Evolutionary conservation across 2,888 invertebrate species (phyloP), one percentile per base, ranked within the genome.

Genomic region (Ceriagrion tenellum): DNA sequence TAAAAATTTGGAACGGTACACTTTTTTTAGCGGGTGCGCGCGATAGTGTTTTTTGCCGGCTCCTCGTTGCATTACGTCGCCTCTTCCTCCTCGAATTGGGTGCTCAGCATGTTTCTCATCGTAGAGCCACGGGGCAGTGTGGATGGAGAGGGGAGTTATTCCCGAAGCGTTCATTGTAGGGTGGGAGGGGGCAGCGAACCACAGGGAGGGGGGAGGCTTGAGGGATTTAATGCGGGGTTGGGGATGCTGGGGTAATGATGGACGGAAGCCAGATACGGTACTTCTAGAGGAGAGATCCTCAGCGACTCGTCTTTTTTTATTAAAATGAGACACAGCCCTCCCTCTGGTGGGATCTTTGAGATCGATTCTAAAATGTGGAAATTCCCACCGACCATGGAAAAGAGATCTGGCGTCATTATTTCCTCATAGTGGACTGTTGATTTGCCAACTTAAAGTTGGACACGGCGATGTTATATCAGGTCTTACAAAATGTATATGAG

Each of bases 231-330:
- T 16, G 35, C 12, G 81, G 81, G 13, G 35, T 3, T 69, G 81
- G 30, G 16, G 81, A 35, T 13, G 35, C 69, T n/a, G 81, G 2
- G 81, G n/a, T 0, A 63, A 59, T 23, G 26, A 47, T 93, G 93
- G 93, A 93, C 93, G 93, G 93, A 59, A 93, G 93, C 93, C 93
- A 93, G 93, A 93, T 93, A 93, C 93, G 93, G 93, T 93, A 69
- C 93, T 93, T 93, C 40, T 35, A 6, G 93, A n/a, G 74, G 74
- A n/a, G 69, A 91, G 35, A 18, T 81, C 26, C 12, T 35, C 12
- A 18, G 81, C 16, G 81, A 35, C 35, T 35, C 30, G 35, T 81
- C 81, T 30, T 69, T 16, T 81, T 81, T 81, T 18, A n/a, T 16
- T 4, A 30, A 35, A 81, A 35, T n/a, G 6, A 81, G 35, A 81